These are phyloP conservation scores for Scaptomyza cyrtandrae DNA, from an alignment of 2,888 invertebrate genomes.

Conservation along the genomic window DNA sequence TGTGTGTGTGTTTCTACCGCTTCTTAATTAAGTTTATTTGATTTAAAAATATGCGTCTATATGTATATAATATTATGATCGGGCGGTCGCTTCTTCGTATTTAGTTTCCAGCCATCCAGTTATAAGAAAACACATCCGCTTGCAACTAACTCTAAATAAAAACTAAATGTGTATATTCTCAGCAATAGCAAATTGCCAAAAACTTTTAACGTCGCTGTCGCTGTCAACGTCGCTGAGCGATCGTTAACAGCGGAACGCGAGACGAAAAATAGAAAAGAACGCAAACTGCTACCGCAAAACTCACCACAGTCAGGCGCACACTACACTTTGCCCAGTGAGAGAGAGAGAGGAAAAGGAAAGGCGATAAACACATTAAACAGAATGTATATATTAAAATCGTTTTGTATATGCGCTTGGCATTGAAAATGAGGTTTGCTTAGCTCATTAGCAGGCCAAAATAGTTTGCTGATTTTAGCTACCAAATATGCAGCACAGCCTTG, in stretches of 20 bases:
- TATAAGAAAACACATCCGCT: conserved; percentile 81
- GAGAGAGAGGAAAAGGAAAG: conserved; percentile 13
- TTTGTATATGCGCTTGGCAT: conserved; percentile 55
- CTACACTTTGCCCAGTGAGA: conserved; percentile 11
- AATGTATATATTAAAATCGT: conserved; percentile 13
- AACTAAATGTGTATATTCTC: conserved; percentile 76
- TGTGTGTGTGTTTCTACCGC: conserved; percentile 46
- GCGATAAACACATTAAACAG: conserved; percentile 3
- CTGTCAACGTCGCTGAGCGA: conserved; percentile 18
- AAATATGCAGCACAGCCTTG: conserved; percentile 38
- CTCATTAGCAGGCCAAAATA: conserved; percentile 45
- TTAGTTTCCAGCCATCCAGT: conserved; percentile 84
- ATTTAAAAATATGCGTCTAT: conserved; percentile 69
- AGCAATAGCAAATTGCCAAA: conserved; percentile 69
- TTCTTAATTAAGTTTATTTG: conserved; percentile 65
- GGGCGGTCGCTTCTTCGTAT: conserved; percentile 64
- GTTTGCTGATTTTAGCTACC: conserved; percentile 46
- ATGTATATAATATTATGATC: conserved; percentile 59
- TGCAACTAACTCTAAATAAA: conserved; percentile 83
- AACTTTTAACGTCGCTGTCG: conserved; percentile 43
- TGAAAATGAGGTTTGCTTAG: conserved; percentile 49
- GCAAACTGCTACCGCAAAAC: conserved; percentile 57
- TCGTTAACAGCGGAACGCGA: conserved; percentile 59
- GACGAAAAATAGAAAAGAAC: conserved; percentile 73
- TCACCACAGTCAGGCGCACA: conserved; percentile 56